Base-by-base conservation (phyloP, 2,888 invertebrate species). In the Stenichneumon culpator region DNA sequence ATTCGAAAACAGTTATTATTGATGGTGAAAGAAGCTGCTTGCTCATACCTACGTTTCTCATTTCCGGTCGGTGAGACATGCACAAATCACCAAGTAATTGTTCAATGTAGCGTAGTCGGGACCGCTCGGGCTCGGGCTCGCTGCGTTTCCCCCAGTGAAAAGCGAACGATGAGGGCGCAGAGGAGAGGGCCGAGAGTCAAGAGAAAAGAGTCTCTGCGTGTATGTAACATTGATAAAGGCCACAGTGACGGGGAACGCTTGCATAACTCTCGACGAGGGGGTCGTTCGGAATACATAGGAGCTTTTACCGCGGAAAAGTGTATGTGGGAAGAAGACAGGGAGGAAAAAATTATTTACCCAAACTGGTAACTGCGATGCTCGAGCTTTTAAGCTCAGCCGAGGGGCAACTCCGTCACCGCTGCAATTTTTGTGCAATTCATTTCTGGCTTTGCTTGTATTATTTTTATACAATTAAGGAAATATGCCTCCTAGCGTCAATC, bases 21-120 rank as follows among this genome's bases (percentile, higher is more conserved):
- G 88, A 89, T 88, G 84, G 79, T 57, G 83, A 88, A 91, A 89
- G 88, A 90, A 87, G 87, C 84, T 78, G 81, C 84, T 86, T 87
- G 87, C 80, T 87, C 89, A 74, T 81, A 84, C 88, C 87, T 89
- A 89, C 89, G 89, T 91, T 91, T 91, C 91, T 91, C 89, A 90
- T 91, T 90, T 91, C 91, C 91, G 90, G 88, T 86, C 89, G 89
- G 88, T 83, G 86, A 87, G 88, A 87, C 88, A 87, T 72, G 77
- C 90, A 89, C 90, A 90, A 89, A 91, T 91, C 91, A 90, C 88
- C 73, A 73, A 83, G 90, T 90, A 91, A 91, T 91, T 89, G 91
- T 87, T 91, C 88, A 91, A 91, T 91, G 90, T 90, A 91, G 88
- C 90, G 91, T 90, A 88, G 86, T 79, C 87, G 79, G 87, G 84